Evolutionary conservation across 2,113 vertebrate species (phyloP), one percentile per base, ranked within the genome.

Genomic region (Crypturellus undulatus): DNA sequence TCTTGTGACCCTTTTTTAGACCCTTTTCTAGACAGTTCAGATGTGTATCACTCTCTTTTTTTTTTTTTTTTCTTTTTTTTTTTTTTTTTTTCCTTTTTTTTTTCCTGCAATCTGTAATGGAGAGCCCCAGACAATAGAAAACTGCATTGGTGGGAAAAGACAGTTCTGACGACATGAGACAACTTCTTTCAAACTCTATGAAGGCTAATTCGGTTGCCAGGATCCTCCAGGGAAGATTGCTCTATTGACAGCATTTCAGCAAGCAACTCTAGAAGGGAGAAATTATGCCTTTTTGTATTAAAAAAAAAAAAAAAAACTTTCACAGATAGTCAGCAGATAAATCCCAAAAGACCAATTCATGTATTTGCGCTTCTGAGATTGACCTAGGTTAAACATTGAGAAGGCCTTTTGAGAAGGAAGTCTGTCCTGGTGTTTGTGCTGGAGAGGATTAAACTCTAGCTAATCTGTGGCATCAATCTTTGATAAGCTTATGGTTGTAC

Each of bases 161-260:
- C 38, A 79, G 71, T 24, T 76, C 52, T 26, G 47, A 56, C 24
- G 28, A 21, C 49, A 38, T 6, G 20, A 86, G 42, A 8, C 25
- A 84, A 24, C 34, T 21, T 42, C 71, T 64, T 38, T 54, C 12
- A 80, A 88, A 36, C 8, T 36, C 47, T 28, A 1, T 28, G 34
- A 70, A 73, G 25, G 3, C 9, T 71, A 45, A 49, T 47, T 8
- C 40, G 32, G 10, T 18, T 52, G 58, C 30, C n/a, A 25, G 7
- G 36, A 70, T 38, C 20, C 77, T 7, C 14, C 40, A 75, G 32
- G 51, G 42, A 69, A 94, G 80, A 67, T 7, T 11, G 11, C 56
- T 73, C 14, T 38, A 4, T 16, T 3, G 2, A n/a, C 32, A 75
- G 22, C 0, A 0, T 20, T n/a, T 75, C 42, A 81, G 8, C 9